phyloP scores from a whole-genome alignment of 2,888 invertebrate species.

The Eupithecia inturbata region DNA sequence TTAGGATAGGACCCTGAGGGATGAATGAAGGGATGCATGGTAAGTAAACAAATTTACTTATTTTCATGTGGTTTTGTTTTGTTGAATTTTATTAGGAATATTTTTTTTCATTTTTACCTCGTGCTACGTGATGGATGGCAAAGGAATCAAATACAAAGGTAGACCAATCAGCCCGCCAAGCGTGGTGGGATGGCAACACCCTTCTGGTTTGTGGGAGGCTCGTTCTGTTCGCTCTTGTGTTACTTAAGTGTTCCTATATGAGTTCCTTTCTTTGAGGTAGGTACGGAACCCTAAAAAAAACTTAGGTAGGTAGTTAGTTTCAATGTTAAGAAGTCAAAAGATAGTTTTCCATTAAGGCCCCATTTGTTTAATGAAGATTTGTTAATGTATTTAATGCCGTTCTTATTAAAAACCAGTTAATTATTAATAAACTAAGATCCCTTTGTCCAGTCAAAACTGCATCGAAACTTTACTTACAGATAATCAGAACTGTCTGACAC shows the following conservation, averaged over 20 bases:
- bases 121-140: too few relatives aligned
- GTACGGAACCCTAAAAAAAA: too few relatives aligned
- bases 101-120: background rate
- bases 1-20: background rate
- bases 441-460: background rate
- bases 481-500: background rate
- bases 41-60: background rate
- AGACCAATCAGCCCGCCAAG: too few relatives aligned
- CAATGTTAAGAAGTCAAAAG: background rate
- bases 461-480: conserved; percentile 1
- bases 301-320: too few relatives aligned
- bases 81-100: background rate
- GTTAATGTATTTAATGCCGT: background rate
- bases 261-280: too few relatives aligned
- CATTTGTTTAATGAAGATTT: background rate
- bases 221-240: too few relatives aligned
- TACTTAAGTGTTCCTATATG: too few relatives aligned
- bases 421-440: background rate
- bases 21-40: background rate
- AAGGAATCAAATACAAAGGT: too few relatives aligned
- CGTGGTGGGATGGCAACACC: too few relatives aligned
- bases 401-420: background rate
- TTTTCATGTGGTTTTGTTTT: background rate
- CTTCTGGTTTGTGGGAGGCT: too few relatives aligned
- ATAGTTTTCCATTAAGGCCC: background rate